Conservation (phyloP, 2,888 invertebrate species). For the Venustoraphidia nigricollis region DNA sequence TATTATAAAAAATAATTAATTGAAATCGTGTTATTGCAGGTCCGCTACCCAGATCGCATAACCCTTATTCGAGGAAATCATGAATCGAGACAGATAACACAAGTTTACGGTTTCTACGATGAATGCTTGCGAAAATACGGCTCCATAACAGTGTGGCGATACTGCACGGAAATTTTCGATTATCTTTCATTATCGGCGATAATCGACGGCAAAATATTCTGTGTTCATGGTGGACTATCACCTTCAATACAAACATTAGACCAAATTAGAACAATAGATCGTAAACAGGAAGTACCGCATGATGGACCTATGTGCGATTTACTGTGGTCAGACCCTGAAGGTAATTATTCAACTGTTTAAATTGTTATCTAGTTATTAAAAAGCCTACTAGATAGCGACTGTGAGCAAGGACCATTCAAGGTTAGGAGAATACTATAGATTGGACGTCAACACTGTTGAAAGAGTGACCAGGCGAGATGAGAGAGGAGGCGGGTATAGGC, state of each 20-base stretch:
- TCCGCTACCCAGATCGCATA: constrained; percentile 96
- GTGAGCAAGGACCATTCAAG: too few relatives aligned
- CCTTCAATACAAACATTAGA: constrained; percentile 97
- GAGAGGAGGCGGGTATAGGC: too few relatives aligned
- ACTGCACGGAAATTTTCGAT: constrained; percentile 98
- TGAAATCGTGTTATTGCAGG: constrained; percentile 34
- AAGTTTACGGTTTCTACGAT: constrained; percentile 99
- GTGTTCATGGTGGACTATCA: constrained; percentile 79
- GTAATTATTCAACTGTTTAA: constrained; percentile 28
- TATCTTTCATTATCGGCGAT: constrained; percentile 93
- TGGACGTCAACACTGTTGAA: too few relatives aligned
- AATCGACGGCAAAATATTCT: constrained; percentile 97
- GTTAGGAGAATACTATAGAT: too few relatives aligned
- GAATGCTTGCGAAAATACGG: constrained; percentile 98
- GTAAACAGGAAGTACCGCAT: constrained; percentile 97
- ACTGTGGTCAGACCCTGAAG: constrained; percentile 98
- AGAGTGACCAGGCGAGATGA: too few relatives aligned
- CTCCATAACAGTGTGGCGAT: constrained; percentile 96
- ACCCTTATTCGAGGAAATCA: constrained; percentile 97
- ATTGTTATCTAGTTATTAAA: background rate
- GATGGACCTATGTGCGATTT: constrained; percentile 99
- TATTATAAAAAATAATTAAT: too few relatives aligned
- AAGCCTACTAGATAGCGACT: background rate
- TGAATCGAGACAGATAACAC: constrained; percentile 97
- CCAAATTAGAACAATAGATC: constrained; percentile 95